Evolutionary conservation across 2,113 vertebrate genomes (phyloP).

Genomic region (Calyptommatus sinebrachiatus): DNA sequence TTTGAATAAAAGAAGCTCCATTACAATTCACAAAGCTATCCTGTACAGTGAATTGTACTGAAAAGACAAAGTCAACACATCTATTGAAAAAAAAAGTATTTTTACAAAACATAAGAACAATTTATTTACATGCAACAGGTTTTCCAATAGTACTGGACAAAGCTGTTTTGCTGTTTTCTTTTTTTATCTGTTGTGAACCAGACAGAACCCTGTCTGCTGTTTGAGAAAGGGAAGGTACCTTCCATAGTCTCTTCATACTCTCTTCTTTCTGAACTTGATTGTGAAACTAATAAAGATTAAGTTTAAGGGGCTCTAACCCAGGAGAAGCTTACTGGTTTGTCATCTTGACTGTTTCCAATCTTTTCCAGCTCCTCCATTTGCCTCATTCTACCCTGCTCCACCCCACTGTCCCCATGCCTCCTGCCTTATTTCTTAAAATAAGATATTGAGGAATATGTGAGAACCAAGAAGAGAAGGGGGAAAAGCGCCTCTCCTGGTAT

Average conservation of each 20-base stretch:
- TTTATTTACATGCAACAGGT: slow-evolving; percentile 19
- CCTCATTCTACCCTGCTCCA: too few relatives aligned
- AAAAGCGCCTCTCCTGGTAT: too few relatives aligned
- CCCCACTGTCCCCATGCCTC: too few relatives aligned
- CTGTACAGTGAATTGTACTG: not conserved
- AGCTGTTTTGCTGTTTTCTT: slow-evolving; percentile 3
- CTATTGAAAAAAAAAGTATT: not conserved
- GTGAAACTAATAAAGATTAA: too few relatives aligned
- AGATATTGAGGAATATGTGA: not conserved
- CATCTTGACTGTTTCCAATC: too few relatives aligned
- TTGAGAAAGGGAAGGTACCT: not conserved
- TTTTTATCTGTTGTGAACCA: slow-evolving; percentile 14
- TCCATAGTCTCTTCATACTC: not conserved
- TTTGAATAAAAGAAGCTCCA: not conserved
- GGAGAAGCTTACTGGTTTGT: too few relatives aligned
- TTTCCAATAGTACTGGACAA: slow-evolving; percentile 32
- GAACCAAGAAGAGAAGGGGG: too few relatives aligned
- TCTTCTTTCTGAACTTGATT: not conserved
- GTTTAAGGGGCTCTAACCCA: too few relatives aligned
- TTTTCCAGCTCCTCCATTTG: too few relatives aligned
- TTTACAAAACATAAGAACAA: accelerated
- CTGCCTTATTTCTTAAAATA: not conserved
- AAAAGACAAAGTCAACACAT: not conserved
- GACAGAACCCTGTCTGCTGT: not conserved
- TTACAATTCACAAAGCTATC: not conserved